A percentile compares a stretch with the other conserved stretches of the same genome.
Conservation (phyloP, 2,113 vertebrate genomes). For the Halichoeres trimaculatus region DNA sequence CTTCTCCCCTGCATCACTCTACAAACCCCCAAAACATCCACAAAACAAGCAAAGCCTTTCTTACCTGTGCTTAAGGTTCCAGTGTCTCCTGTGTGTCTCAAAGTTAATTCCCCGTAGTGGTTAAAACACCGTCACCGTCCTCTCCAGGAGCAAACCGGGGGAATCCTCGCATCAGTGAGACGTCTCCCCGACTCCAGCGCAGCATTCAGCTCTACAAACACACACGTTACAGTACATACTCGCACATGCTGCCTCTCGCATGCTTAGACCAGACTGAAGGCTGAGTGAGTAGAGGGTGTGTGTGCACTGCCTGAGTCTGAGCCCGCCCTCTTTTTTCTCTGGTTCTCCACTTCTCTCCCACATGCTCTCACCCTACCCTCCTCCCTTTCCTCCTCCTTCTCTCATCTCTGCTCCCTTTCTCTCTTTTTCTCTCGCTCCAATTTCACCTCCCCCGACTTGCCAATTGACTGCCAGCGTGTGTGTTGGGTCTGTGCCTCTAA, state of each 20-base stretch:
- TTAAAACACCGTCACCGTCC: slow-evolving; percentile 46
- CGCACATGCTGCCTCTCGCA: slow-evolving; percentile 69
- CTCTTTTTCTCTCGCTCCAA: slow-evolving; percentile 57
- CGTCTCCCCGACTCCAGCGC: slow-evolving; percentile 39
- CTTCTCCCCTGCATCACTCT: background rate
- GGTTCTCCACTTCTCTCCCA: slow-evolving; percentile 49
- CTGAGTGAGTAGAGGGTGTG: slow-evolving; percentile 64
- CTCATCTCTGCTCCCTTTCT: background rate
- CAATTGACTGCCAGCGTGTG: slow-evolving; percentile 76
- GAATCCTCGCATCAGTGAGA: slow-evolving; percentile 64
- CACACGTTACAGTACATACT: slow-evolving; percentile 44
- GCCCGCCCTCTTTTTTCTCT: slow-evolving; percentile 68
- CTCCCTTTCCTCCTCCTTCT: slow-evolving; percentile 8
- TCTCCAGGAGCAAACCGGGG: slow-evolving; percentile 37
- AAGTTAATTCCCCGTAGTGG: slow-evolving; percentile 57
- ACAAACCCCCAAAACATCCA: slow-evolving; percentile 23
- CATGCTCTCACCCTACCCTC: slow-evolving; percentile 45
- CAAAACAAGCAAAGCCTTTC: slow-evolving; percentile 10
- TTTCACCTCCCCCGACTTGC: slow-evolving; percentile 75
- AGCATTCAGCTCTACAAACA: slow-evolving; percentile 22
- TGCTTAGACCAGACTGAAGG: slow-evolving; percentile 67
- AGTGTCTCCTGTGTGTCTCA: slow-evolving; percentile 28
- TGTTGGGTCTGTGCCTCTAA: slow-evolving; percentile 73
- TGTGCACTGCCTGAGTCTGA: slow-evolving; percentile 57
- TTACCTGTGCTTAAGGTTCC: slow-evolving; percentile 59